Percentiles rank a stretch among this genome's conserved stretches.
Conservation (phyloP, 2,113 vertebrate species). For the Neodontobutis hainanensis region DNA sequence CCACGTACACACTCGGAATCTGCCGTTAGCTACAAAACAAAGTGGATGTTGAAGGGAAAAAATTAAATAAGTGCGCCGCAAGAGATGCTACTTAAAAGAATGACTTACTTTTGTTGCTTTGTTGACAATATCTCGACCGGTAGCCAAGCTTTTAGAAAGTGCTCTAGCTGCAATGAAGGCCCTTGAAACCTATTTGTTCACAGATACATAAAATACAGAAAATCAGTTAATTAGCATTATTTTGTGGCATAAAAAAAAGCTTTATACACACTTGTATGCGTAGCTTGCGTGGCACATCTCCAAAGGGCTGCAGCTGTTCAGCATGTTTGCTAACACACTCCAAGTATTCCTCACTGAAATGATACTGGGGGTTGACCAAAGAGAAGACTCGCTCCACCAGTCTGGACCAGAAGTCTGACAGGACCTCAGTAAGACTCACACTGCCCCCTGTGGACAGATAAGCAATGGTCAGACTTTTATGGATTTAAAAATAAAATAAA, state of each 20-base stretch:
- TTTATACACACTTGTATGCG: constrained; percentile 80
- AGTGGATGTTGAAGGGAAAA: not conserved
- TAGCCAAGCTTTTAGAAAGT: constrained; percentile 83
- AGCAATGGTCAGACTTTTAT: not conserved
- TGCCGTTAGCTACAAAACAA: constrained; percentile 74
- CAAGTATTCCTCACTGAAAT: constrained; percentile 86
- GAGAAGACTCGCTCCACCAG: constrained; percentile 87
- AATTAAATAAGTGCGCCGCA: not conserved
- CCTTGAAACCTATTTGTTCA: constrained; percentile 77
- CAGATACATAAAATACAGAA: not conserved
- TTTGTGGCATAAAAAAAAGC: not conserved
- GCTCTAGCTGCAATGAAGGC: constrained; percentile 85
- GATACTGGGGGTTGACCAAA: constrained; percentile 88
- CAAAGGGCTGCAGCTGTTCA: constrained; percentile 85
- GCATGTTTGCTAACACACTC: constrained; percentile 86
- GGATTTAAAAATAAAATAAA: not conserved
- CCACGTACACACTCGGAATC: constrained; percentile 82
- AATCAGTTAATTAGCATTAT: not conserved
- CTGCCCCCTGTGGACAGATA: constrained; percentile 71
- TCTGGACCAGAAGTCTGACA: constrained; percentile 88
- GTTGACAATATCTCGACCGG: constrained; percentile 83
- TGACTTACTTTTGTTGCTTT: constrained; percentile 83
- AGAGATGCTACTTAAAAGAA: not conserved
- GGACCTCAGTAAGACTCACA: constrained; percentile 83
- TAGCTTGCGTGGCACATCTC: constrained; percentile 85